Conservation (phyloP, 2,797 vertebrate genomes). For the Molothrus ater region DNA sequence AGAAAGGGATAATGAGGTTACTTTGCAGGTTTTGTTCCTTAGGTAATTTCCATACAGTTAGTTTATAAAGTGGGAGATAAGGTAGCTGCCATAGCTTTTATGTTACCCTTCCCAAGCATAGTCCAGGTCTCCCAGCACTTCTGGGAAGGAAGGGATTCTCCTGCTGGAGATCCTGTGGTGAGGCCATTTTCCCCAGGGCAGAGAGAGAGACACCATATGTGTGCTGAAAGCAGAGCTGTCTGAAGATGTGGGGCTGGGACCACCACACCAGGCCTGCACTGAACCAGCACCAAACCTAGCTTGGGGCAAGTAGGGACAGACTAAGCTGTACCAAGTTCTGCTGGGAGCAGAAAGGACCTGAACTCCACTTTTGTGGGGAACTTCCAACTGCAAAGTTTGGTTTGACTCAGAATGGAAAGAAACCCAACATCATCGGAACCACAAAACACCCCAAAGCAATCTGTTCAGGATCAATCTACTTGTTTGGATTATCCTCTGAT, state of each 20-base stretch:
- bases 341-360: not conserved
- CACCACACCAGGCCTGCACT: not conserved
- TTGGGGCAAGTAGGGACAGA: accelerated
- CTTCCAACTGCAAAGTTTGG: not conserved
- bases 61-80: not conserved
- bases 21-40: constrained; percentile 20
- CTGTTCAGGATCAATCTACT: not conserved
- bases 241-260: not conserved
- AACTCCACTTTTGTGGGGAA: not conserved
- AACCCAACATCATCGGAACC: not conserved
- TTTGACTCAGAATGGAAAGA: not conserved
- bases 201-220: not conserved
- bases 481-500: not conserved
- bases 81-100: not conserved
- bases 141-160: not conserved
- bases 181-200: not conserved
- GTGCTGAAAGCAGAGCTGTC: not conserved
- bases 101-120: not conserved
- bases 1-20: constrained; percentile 16
- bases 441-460: not conserved
- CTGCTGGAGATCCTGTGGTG: not conserved
- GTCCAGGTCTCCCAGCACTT: not conserved
- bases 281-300: not conserved
- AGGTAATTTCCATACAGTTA: not conserved
- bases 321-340: not conserved